Evolutionary conservation across 2,888 invertebrate genomes (phyloP), one percentile per base, ranked within the genome.

Genomic region (Heliconius ethilla): DNA sequence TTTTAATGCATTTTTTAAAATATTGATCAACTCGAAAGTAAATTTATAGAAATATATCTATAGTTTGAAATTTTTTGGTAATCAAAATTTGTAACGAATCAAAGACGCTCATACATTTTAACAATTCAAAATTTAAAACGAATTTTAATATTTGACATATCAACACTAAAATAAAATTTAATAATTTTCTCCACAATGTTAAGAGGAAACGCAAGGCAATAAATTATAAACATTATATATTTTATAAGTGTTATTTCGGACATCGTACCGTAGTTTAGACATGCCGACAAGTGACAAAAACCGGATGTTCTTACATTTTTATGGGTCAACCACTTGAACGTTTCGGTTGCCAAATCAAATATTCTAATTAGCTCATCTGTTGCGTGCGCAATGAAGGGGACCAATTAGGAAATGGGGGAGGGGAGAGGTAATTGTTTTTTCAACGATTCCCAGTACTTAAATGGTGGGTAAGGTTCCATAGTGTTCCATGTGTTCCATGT

Each of bases 301-400:
- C 81, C 81, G 81, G 81, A 80, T 81, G 80, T 77, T 77, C 77
- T 73, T 78, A 82, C 79, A 78, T 79, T 79, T 80, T 81, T 78
- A 78, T 82, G 82, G 81, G 81, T 82, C 81, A 81, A 75, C 69
- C 79, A 79, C 76, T 79, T 65, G 81, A 78, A 65, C 75, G 73
- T 33, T 63, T n/a, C 22, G 75, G 76, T 76, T 77, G 81, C 81
- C 82, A 82, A 81, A 79, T 79, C 70, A 78, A 81, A 81, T 81
- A 82, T 82, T 81, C 78, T 81, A 79, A 81, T 81, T 81, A 78
- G 79, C 74, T 77, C 79, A 79, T 81, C 79, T 75, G 77, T 79
- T 78, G 74, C 59, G 76, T 75, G 62, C 67, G 79, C 59, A 74
- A 55, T 73, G 18, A 73, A 73, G 59, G 67, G 55, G 69, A 63